Conservation (phyloP, 2,888 invertebrate genomes). For the Epistrophe grossulariae region DNA sequence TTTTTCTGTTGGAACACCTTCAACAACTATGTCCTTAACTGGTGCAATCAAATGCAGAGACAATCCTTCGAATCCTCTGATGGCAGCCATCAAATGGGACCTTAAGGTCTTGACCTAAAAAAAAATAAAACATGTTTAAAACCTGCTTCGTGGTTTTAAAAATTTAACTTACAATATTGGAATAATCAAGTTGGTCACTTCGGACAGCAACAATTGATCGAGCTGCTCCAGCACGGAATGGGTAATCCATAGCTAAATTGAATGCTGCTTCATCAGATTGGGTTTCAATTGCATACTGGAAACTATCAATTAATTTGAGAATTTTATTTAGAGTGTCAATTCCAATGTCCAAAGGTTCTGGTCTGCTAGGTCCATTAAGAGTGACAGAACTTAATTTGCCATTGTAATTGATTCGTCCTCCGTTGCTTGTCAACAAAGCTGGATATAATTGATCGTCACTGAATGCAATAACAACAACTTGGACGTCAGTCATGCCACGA, state of each 20-base stretch:
- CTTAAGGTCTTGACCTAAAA: conserved; percentile 80
- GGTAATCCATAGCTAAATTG: conserved; percentile 87
- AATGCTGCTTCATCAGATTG: conserved; percentile 87
- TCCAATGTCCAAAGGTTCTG: conserved; percentile 76
- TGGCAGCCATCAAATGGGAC: conserved; percentile 78
- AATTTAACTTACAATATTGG: conserved; percentile 79
- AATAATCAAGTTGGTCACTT: conserved; percentile 86
- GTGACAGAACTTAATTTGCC: conserved; percentile 83
- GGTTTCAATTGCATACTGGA: conserved; percentile 78
- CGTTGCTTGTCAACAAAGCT: conserved; percentile 86
- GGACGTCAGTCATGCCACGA: conserved; percentile 85
- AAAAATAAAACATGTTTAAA: not conserved
- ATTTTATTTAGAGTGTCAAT: conserved; percentile 76
- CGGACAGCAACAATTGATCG: conserved; percentile 89
- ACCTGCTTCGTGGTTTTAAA: not conserved
- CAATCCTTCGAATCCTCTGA: conserved; percentile 86
- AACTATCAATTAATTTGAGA: conserved; percentile 78
- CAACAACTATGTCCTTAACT: conserved; percentile 85
- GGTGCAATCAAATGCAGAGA: conserved; percentile 87
- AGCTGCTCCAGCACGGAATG: conserved; percentile 90
- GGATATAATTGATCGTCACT: conserved; percentile 86
- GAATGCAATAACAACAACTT: conserved; percentile 86
- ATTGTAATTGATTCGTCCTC: conserved; percentile 84
- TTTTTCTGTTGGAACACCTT: conserved; percentile 82
- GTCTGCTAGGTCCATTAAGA: conserved; percentile 81